Evolutionary conservation across 92 coral and sea anemone genomes (phyloP), one percentile per base, ranked within the genome.

Genomic region (Galaxea fascicularis): DNA sequence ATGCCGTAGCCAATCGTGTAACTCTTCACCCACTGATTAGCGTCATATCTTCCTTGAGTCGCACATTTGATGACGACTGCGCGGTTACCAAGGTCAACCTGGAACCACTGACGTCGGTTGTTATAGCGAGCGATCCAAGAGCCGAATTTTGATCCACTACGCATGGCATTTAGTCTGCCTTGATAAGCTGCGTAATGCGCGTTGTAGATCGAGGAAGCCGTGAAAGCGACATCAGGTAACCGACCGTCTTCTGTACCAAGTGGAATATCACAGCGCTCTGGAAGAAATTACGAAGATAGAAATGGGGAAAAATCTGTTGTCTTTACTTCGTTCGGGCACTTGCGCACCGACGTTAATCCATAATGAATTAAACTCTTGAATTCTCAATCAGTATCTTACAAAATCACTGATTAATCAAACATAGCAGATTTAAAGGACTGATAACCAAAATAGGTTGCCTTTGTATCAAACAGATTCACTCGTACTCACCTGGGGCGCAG

Each of bases 181-280:
- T 90, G 88, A 69, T 92, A 83, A 0, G 98, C 89, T 4, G 98
- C 84, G 77, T 92, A 92, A 15, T 89, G 88, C 6, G 68, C 77
- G 49, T 82, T 89, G 69, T 77, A 88, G 63, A 71, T 83, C 3
- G 98, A 94, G 0, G 98, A 89, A 13, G 98, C 92, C 9, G 92
- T 83, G 77, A 94, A 94, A 35, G 93, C 79, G 13, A 94, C 91
- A 74, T 94, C 98, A 15, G 98, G 98, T 47, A 94, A 91, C 71
- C 98, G 95, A 16, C 93, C 79, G 74, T 94, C 98, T 77, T 94
- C 95, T 26, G 93, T 87, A 21, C 98, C 98, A 45, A 94, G 92
- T 9, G 95, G 96, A 47, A 94, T 82, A 65, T 94, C 98, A 76
- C 98, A 89, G 52, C 74, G 90, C 66, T 73, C 98, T 94, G 80